Conservation (phyloP, 2,888 invertebrate species). For the Timema cristinae region DNA sequence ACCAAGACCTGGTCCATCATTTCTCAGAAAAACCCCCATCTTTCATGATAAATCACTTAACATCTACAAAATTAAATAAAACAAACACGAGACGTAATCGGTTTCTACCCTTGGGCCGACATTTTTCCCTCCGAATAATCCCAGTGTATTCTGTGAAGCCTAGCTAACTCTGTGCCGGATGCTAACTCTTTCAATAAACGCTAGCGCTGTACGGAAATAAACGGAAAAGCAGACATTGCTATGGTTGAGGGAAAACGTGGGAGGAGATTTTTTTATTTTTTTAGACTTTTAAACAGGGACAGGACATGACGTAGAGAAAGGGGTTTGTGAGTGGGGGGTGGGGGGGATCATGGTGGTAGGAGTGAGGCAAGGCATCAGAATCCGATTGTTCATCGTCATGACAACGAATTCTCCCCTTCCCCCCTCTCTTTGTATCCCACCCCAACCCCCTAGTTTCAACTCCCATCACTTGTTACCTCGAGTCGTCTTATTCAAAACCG, state of each 20-base stretch:
- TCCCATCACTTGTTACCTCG: constrained; percentile 11
- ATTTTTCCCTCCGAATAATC: no score
- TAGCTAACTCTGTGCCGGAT: not conserved
- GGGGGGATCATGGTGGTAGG: not conserved
- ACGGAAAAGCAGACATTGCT: constrained; percentile 17
- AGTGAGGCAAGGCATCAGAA: constrained; percentile 21
- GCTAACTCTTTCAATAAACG: constrained; percentile 26
- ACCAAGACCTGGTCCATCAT: no score
- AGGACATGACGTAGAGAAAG: not conserved
- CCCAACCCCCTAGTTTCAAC: constrained; percentile 8
- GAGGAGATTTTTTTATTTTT: not conserved
- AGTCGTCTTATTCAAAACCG: constrained; percentile 8
- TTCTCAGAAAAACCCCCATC: no score
- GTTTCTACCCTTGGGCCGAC: no score
- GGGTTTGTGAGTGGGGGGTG: not conserved
- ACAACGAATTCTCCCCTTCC: constrained; percentile 21
- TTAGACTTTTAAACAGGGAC: constrained; percentile 13
- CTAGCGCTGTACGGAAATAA: constrained; percentile 23
- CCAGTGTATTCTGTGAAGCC: no score
- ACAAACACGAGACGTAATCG: no score
- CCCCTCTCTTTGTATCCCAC: not conserved
- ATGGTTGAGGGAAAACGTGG: not conserved
- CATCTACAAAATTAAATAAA: no score
- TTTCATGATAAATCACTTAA: no score
- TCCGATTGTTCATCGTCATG: constrained; percentile 27